Percentiles rank a stretch among this genome's conserved stretches.
Conservation (phyloP, 2,888 invertebrate species). For the Tetragonula carbonaria region DNA sequence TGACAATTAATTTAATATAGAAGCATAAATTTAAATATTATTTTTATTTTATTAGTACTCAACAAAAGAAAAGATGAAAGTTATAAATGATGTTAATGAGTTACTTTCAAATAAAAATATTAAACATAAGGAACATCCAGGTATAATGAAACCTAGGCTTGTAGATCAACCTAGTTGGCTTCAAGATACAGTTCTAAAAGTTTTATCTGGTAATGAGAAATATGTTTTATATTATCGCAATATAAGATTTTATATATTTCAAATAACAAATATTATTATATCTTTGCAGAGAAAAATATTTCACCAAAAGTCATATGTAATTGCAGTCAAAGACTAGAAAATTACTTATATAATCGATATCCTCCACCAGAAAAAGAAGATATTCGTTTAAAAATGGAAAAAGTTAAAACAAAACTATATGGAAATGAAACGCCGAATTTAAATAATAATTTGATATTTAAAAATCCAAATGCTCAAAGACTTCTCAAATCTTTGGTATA, state of each 20-base stretch:
- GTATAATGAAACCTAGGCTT: constrained; percentile 86
- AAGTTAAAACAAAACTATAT: constrained; percentile 59
- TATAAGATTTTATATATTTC: not conserved
- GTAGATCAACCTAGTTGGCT: constrained; percentile 87
- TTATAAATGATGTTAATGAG: constrained; percentile 85
- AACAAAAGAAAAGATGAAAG: constrained; percentile 81
- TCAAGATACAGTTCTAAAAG: constrained; percentile 84
- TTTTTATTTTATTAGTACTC: constrained; percentile 71
- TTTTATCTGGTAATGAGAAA: constrained; percentile 84
- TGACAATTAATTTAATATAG: not conserved
- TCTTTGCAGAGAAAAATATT: constrained; percentile 50
- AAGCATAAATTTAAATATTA: not conserved
- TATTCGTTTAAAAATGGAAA: constrained; percentile 83
- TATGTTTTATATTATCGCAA: not conserved
- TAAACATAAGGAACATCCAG: constrained; percentile 91
- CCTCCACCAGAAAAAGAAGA: constrained; percentile 88
- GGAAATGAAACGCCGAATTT: rapidly evolving
- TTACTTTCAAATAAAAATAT: constrained; percentile 85
- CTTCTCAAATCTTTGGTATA: constrained; percentile 87
- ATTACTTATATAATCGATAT: constrained; percentile 87
- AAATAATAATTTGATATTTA: not conserved
- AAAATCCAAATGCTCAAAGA: constrained; percentile 17
- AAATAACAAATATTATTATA: constrained; percentile 2
- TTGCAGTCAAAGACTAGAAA: constrained; percentile 86
- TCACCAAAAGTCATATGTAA: constrained; percentile 85